A percentile compares a stretch with the other conserved stretches of the same genome.
These are phyloP conservation scores for Kuschelorhynchus macadamiae DNA, from an alignment of 2,888 invertebrate genomes.

Conservation along the genomic window DNA sequence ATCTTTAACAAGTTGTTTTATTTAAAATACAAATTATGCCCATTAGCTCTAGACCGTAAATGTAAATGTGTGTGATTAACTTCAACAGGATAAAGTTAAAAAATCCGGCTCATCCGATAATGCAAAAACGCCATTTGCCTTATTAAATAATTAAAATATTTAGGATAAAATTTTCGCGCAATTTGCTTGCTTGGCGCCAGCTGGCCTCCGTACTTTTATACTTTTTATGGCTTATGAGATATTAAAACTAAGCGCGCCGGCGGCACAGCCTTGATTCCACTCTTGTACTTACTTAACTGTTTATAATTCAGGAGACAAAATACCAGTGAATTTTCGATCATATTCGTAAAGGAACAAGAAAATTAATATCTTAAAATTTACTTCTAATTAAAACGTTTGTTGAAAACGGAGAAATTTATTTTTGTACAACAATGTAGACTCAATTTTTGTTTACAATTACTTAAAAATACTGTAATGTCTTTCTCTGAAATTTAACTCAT, in stretches of 20 bases:
- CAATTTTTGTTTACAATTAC: too few species aligned
- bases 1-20: too few species aligned
- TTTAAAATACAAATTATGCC: too few species aligned
- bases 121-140: conserved; percentile 13
- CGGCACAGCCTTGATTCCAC: conserved; percentile 25
- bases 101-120: not conserved
- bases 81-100: too few species aligned
- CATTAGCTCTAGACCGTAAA: too few species aligned
- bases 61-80: too few species aligned
- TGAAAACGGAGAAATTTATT: too few species aligned
- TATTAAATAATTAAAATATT: conserved; percentile 38
- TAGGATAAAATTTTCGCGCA: conserved; percentile 36
- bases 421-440: too few species aligned
- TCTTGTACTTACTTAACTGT: conserved; percentile 39
- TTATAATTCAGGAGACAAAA: conserved; percentile 35
- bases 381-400: too few species aligned
- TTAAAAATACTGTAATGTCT: too few species aligned
- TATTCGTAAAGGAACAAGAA: not conserved
- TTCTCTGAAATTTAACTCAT: too few species aligned
- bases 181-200: conserved; percentile 37
- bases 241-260: conserved; percentile 37
- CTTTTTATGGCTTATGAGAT: conserved; percentile 44
- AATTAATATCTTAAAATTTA: too few species aligned
- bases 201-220: conserved; percentile 39
- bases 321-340: conserved; percentile 11